Base-by-base conservation (phyloP, 2,888 invertebrate species). In the Dione juno region DNA sequence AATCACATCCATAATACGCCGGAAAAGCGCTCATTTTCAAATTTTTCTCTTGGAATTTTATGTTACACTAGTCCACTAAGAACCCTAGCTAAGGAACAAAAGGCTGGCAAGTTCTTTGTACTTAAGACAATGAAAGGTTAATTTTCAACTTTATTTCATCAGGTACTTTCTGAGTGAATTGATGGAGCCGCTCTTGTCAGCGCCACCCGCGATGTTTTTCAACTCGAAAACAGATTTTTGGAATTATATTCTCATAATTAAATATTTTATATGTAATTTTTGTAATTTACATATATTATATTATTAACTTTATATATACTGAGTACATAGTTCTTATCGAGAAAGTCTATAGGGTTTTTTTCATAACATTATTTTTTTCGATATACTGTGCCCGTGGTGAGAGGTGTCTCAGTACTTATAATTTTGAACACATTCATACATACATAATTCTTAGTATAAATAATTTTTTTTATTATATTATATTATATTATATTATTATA, bases 61-160 rank as follows among this genome's bases (percentile, higher is more conserved):
- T 63, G 66, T 65, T 53, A 43, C 67, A 67, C 69, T 73, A 74
- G 72, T 72, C 71, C 67, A 74, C 74, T 74, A 75, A 37, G 37
- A 54, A 54, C 54, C 54, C 76, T 74, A 75, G 74, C 76, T 74
- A 80, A 81, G 81, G 73, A 69, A 90, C 91, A 90, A 91, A 90
- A 88, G 89, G 84, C 87, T 80, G 84, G 86, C 85, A 78, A 76
- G 76, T 77, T 77, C 77, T 75, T 75, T 70, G 61, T 61, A 61
- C 28, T 61, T 28, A 35, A 61, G 61, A 61, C 61, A 63, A 70
- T 61, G 66, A 67, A 63, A 48, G 70, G 61, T 53, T 70, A 70
- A 70, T 70, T 70, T 66, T 74, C 73, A 77, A 78, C 73, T 79
- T 79, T 77, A 77, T 79, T 76, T 75, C 76, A 78, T 78, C 78